Evolutionary conservation across 2,113 vertebrate genomes (phyloP).

Genomic region (Catharus bicknelli): DNA sequence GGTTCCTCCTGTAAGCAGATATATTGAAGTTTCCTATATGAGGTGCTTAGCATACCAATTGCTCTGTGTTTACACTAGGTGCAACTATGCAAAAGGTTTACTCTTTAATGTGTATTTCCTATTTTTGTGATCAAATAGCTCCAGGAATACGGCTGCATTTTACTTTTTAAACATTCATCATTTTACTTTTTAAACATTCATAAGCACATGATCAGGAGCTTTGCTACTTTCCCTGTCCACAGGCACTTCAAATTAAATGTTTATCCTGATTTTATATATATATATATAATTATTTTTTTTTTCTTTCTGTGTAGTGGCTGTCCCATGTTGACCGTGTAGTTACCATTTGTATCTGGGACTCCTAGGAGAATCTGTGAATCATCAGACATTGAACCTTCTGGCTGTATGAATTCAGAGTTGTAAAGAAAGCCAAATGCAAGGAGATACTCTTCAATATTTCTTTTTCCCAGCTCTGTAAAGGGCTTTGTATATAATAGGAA

Average conservation of each 20-base stretch:
- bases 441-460: not conserved
- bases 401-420: not conserved
- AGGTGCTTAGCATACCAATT: not conserved
- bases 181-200: not conserved
- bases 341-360: not conserved
- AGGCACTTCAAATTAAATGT: not conserved
- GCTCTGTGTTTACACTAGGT: not conserved
- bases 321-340: not conserved
- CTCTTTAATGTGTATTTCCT: not conserved
- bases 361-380: not conserved
- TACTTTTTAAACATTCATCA: not conserved
- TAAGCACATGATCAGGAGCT: not conserved
- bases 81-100: not conserved
- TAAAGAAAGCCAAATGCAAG: not conserved
- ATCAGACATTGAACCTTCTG: not conserved
- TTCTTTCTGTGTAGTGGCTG: not conserved
- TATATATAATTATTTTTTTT: not conserved
- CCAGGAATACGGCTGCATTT: not conserved
- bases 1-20: not conserved
- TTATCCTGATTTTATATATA: not conserved
- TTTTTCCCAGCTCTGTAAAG: not conserved
- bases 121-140: not conserved
- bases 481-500: not conserved
- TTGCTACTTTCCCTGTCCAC: not conserved
- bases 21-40: not conserved